These are phyloP conservation scores for Ceratina calcarata DNA, from an alignment of 1,140 invertebrate species.

Conservation along the genomic window DNA sequence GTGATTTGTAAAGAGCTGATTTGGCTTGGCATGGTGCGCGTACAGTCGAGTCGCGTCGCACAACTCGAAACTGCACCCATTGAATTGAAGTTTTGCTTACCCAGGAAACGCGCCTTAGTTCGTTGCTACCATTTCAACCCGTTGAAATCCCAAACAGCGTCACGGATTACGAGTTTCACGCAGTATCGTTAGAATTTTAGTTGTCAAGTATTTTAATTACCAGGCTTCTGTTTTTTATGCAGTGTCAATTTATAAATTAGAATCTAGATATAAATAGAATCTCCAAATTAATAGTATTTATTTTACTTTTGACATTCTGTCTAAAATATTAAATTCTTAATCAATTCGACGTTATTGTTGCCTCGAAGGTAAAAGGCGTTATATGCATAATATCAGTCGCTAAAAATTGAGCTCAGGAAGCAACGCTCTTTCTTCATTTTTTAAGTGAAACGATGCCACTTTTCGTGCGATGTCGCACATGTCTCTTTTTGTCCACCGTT, in stretches of 20 bases:
- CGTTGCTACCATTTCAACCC: neutral
- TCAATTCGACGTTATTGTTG: no score
- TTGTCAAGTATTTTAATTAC: neutral
- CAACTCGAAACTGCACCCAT: conserved; percentile 8
- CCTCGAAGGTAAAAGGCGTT: neutral
- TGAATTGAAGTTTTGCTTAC: conserved; percentile 38
- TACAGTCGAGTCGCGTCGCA: no score
- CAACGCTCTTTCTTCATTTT: no score
- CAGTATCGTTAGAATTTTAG: neutral
- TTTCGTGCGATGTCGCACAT: no score
- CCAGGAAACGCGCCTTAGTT: conserved; percentile 9
- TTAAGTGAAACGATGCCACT: no score
- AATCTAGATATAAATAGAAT: no score
- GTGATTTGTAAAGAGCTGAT: conserved; percentile 42
- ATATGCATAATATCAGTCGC: neutral
- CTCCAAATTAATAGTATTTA: no score
- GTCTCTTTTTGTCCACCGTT: no score
- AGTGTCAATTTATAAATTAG: no score
- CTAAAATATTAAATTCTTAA: no score
- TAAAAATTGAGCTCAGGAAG: neutral
- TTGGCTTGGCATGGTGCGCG: neutral
- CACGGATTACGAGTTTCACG: neutral
- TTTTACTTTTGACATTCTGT: no score
- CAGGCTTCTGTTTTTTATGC: no score
- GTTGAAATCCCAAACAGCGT: neutral